Evolutionary conservation across 2,888 invertebrate genomes (phyloP), one percentile per base, ranked within the genome.

Genomic region (Melipona beecheii): DNA sequence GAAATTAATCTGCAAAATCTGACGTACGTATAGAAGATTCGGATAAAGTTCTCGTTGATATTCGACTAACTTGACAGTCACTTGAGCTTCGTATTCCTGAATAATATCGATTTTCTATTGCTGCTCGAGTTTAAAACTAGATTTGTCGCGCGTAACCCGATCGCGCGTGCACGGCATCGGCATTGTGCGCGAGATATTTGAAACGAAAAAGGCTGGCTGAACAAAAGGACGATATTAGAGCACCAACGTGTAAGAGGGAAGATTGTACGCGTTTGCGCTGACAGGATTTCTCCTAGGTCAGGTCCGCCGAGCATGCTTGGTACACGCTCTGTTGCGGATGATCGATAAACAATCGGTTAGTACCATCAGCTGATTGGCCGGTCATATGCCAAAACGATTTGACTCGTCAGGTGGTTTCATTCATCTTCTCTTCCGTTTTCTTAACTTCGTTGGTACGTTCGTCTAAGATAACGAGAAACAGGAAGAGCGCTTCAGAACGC

Each of bases 391-490:
- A 86, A 88, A 91, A 86, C 74, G 58, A 74, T 80, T 86, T 75
- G 87, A 72, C 72, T 76, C 87, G 91, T 86, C 87, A 86, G 80
- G 83, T 78, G 82, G 85, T 86, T 88, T 92, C 93, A 92, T 93
- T 93, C 93, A 93, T 88, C 89, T 92, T 70, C 70, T 43, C 56
- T 70, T 50, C 52, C 36, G 43, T 4, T n/a, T n/a, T n/a, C n/a
- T n/a, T 24, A 21, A 27, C 56, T n/a, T 75, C 19, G 9, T 56
- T 24, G 4, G 15, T 68, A 49, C 54, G 50, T 36, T 54, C 19
- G 17, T 27, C 17, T 17, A 62, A 27, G 27, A 74, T 24, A 43
- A 3, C 19, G 17, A 36, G 19, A 21, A 65, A 71, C 24, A n/a
- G 24, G 2, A 21, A 64, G 11, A 21, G 17, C 3, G 15, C 31